Conservation (phyloP, 2,888 invertebrate genomes). For the Dynastes hyllus region DNA sequence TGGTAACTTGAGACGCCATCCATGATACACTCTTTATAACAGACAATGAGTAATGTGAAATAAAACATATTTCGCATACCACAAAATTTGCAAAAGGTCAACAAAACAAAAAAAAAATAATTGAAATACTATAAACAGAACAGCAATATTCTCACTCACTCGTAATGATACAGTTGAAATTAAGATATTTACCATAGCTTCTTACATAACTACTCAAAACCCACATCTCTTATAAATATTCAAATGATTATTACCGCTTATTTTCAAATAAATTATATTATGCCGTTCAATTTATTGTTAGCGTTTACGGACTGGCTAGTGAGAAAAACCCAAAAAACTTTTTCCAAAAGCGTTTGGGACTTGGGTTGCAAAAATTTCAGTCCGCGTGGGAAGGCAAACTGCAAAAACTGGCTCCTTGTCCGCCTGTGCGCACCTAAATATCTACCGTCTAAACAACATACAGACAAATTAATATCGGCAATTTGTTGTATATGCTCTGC, state of each 20-base stretch:
- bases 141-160: too few relatives aligned
- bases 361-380: neutral
- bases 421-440: neutral
- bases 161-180: neutral
- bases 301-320: neutral
- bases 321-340: neutral
- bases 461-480: conserved; percentile 23
- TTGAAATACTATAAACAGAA: too few relatives aligned
- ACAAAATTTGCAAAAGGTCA: too few relatives aligned
- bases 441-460: neutral
- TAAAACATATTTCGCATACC: too few relatives aligned
- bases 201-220: neutral
- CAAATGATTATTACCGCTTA: neutral
- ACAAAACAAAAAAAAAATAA: too few relatives aligned
- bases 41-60: too few relatives aligned
- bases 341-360: neutral
- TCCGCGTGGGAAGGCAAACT: conserved; percentile 10
- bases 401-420: conserved; percentile 13
- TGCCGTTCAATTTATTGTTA: neutral
- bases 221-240: neutral
- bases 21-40: too few relatives aligned
- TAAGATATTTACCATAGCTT: neutral
- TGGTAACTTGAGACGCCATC: too few relatives aligned
- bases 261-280: neutral
- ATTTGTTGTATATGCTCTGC: conserved; percentile 8